Conservation (phyloP, 1,140 invertebrate genomes). For the Melanaphis sacchari region DNA sequence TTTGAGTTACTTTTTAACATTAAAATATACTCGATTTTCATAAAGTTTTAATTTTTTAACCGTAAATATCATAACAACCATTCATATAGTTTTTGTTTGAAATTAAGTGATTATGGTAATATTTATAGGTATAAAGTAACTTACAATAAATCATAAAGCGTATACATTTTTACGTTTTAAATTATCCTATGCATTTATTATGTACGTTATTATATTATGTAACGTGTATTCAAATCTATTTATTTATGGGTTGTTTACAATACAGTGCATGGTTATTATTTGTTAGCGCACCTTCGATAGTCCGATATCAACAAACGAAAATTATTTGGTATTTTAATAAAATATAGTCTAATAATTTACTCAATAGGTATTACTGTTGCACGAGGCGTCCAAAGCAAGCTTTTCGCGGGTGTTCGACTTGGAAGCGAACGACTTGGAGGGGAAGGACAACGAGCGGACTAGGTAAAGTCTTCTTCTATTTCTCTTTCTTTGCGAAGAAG, state of each 20-base stretch:
- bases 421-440: conserved; percentile 79
- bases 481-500: conserved; percentile 19
- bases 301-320: neutral
- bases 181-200: too few relatives aligned
- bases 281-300: neutral
- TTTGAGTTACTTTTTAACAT: too few relatives aligned
- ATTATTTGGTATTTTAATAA: neutral
- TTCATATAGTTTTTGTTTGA: neutral
- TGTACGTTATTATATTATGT: neutral
- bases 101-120: neutral
- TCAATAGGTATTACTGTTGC: conserved; percentile 81
- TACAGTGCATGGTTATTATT: neutral
- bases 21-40: neutral
- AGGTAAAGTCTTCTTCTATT: conserved; percentile 65
- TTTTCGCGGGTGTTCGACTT: conserved; percentile 93
- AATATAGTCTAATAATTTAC: neutral
- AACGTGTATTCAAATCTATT: neutral
- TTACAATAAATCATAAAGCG: neutral
- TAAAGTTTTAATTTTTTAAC: neutral
- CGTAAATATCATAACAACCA: too few relatives aligned
- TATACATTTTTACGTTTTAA: neutral
- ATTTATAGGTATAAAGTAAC: neutral
- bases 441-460: conserved; percentile 77
- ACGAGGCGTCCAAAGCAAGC: conserved; percentile 83
- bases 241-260: neutral